Evolutionary conservation across 2,113 vertebrate genomes (phyloP), one percentile per base, ranked within the genome.

Genomic region (Galbula dea): DNA sequence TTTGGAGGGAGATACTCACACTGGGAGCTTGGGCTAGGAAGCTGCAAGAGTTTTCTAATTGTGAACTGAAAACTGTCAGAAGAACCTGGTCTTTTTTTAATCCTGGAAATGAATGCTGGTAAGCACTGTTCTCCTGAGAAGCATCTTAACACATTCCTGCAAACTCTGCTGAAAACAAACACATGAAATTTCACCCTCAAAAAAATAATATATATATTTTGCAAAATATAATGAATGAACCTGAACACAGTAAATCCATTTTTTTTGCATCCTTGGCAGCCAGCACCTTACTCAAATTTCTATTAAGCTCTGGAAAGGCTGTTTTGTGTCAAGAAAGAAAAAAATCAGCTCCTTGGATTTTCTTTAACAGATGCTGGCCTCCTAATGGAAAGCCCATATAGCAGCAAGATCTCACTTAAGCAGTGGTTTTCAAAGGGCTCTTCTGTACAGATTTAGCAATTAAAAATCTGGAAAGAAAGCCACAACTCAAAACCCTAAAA

Each of bases 151-250:
- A 54, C 37, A 26, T 82, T 88, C 69, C 77, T 89, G 86, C 90
- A 95, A 86, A 82, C 65, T 72, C 73, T 57, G 80, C 95, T 86
- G 92, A 92, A 93, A 92, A 68, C 41, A 75, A 86, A 68, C 15
- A 12, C 11, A 12, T 61, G 67, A 36, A 86, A 90, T 89, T 86
- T 89, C 81, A 95, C 86, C 74, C 92, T 82, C 0, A 23, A 27
- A 15, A 0, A 68, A 88, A 68, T n/a, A n/a, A n/a, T n/a, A n/a
- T n/a, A n/a, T n/a, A 91, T 83, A 79, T 89, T 95, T 83, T 65
- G 62, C 20, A 12, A 68, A 88, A 94, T 68, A 54, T 76, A 91
- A 84, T 37, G 46, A 57, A n/a, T 54, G 84, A 85, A 72, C 69
- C 68, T 43, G 26, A 91, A 62, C 55, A 36, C 45, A 66, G 29